Evolutionary conservation across 2,113 vertebrate species (phyloP), one percentile per base, ranked within the genome.

Genomic region (Malurus melanocephalus): DNA sequence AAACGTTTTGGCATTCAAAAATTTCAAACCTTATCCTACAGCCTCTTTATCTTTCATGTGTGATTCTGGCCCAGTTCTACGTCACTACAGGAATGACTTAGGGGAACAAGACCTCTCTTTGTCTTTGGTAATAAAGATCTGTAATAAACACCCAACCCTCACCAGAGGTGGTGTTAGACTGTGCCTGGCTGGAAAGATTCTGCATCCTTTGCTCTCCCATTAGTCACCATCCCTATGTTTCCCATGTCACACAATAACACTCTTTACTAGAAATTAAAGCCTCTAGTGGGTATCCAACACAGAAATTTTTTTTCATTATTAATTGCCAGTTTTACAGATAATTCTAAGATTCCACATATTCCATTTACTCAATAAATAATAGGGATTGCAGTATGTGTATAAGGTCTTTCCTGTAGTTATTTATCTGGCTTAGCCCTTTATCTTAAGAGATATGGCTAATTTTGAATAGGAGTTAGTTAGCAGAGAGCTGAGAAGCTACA

Each of bases 91-190:
- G 35, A 89, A 88, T 43, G 33, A 90, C 46, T 62, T 46, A 30
- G 33, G 28, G 62, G 42, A 92, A 91, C 49, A 94, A 95, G 49
- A 88, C 28, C 40, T 89, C 79, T 71, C 92, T 35, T 94, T 94
- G 16, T 91, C 68, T 95, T 95, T 79, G 18, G 30, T 80, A 92
- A 95, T 92, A 89, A 48, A 59, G 76, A 61, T 30, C 40, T 80
- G 17, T 52, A 84, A 73, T 35, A 93, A 90, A 68, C 45, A 85
- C 32, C 72, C 83, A 87, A 90, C 8, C 55, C 49, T 85, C 83
- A 68, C 56, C 85, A 89, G 40, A 40, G 35, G 53, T 90, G 61
- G 16, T 86, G n/a, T 89, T 45, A 97, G 75, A 92, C 46, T 61
- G 10, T 64, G 88, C 24, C 48, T 65, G 64, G 13, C n/a, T 79